Conservation (phyloP, 2,888 invertebrate genomes). For the Amblyjoppa proteus region DNA sequence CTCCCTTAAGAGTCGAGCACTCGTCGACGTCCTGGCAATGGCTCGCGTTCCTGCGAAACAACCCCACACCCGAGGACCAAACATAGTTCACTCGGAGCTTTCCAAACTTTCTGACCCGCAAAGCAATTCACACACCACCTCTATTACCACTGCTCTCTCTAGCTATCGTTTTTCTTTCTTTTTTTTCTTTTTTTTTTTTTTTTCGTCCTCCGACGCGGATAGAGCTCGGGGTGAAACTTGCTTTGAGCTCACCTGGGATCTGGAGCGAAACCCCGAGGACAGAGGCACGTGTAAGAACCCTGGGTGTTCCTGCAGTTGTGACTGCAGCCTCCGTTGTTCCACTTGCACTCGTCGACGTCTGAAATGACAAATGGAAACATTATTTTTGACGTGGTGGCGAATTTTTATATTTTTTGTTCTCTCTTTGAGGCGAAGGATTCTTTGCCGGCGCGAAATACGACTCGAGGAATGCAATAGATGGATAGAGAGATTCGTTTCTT, state of each 20-base stretch:
- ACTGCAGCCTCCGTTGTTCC: constrained; percentile 82
- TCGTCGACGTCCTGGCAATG: constrained; percentile 83
- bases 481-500: too few relatives aligned
- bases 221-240: constrained; percentile 62
- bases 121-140: constrained; percentile 11
- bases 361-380: constrained; percentile 26
- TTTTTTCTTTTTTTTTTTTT: neutral
- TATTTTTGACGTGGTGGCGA: neutral
- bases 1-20: constrained; percentile 80
- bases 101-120: constrained; percentile 58
- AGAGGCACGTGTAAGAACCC: constrained; percentile 82
- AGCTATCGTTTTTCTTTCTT: neutral
- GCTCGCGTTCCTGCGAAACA: constrained; percentile 77
- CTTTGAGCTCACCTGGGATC: constrained; percentile 75
- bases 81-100: constrained; percentile 32
- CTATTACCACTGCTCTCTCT: constrained; percentile 75
- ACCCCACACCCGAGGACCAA: constrained; percentile 21
- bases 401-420: too few relatives aligned
- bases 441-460: too few relatives aligned
- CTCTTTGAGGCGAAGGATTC: too few relatives aligned
- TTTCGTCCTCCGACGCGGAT: constrained; percentile 6
- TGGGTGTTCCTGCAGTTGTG: constrained; percentile 83
- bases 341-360: constrained; percentile 84
- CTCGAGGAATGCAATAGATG: too few relatives aligned
- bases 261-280: constrained; percentile 78